A percentile compares a stretch with the other conserved stretches of the same genome.
Conservation (phyloP, 2,888 invertebrate species). For the Epirrita christyi region DNA sequence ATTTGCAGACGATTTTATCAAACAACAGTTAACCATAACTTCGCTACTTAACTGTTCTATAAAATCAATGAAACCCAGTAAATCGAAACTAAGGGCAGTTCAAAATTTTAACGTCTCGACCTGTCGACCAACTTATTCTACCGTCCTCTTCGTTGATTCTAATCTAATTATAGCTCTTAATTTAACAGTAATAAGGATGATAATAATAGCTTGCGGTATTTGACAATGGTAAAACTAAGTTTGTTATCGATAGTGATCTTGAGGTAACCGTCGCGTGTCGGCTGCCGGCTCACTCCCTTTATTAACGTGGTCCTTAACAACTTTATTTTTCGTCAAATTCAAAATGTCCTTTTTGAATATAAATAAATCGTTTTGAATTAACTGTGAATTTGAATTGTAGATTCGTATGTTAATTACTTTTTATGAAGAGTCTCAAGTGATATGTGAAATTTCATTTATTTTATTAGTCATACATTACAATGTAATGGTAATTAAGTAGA, state of each 20-base stretch:
- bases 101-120: conserved; percentile 62
- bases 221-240: conserved; percentile 55
- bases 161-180: conserved; percentile 30
- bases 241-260: conserved; percentile 70
- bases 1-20: conserved; percentile 21
- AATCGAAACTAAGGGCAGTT: conserved; percentile 45
- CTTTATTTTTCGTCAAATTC: conserved; percentile 73
- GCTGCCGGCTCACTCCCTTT: conserved; percentile 56
- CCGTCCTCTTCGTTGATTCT: conserved; percentile 19
- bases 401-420: neutral
- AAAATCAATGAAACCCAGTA: conserved; percentile 33
- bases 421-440: too few relatives aligned
- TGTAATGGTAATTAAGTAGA: too few relatives aligned
- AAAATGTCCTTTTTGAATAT: conserved; percentile 57
- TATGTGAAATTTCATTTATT: too few relatives aligned
- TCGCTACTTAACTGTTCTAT: conserved; percentile 24
- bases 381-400: conserved; percentile 69
- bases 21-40: conserved; percentile 11
- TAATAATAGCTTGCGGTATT: conserved; percentile 43
- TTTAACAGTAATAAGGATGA: conserved; percentile 45
- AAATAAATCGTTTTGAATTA: conserved; percentile 64
- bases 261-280: conserved; percentile 65
- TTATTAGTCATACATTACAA: too few relatives aligned
- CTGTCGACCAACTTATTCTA: conserved; percentile 36
- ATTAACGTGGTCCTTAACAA: conserved; percentile 65